Percentiles rank a stretch among this genome's conserved stretches.
Evolutionary conservation across 2,113 vertebrate genomes (phyloP).

Genomic region (Leiothrix lutea): DNA sequence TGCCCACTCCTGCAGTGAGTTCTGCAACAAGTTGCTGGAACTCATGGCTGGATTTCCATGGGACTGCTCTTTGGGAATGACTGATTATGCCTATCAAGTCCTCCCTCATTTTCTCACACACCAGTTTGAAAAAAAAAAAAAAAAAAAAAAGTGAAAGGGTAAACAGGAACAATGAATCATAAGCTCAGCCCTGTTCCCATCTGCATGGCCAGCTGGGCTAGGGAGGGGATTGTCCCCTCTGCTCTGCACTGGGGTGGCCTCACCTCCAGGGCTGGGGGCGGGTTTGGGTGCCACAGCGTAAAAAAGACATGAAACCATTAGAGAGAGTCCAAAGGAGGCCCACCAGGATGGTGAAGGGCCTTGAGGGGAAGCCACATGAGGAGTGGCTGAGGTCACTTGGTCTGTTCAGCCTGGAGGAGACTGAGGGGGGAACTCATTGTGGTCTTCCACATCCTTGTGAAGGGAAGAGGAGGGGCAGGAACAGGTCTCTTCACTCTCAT

Average conservation of each 20-base stretch:
- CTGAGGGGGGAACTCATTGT: background rate
- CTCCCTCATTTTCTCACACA: background rate
- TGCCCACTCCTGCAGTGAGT: background rate
- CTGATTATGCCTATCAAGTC: background rate
- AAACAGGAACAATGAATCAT: background rate
- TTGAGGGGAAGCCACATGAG: rapidly evolving
- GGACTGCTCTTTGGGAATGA: background rate
- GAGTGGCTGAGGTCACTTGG: background rate
- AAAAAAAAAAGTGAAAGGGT: background rate
- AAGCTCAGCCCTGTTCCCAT: background rate
- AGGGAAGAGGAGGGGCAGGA: background rate
- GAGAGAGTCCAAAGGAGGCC: background rate
- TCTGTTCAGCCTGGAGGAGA: background rate
- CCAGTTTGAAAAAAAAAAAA: background rate
- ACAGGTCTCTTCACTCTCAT: too few relatives aligned
- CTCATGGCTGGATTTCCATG: background rate
- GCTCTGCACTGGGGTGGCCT: rapidly evolving
- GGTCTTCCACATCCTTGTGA: background rate
- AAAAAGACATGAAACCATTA: background rate
- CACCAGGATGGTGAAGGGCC: background rate
- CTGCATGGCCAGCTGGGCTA: rapidly evolving
- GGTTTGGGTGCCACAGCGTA: background rate
- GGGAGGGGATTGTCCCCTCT: background rate
- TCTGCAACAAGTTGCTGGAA: background rate
- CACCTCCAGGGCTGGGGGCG: background rate